Conservation (phyloP, 2,888 invertebrate species). For the Mesorhabditis belari region DNA sequence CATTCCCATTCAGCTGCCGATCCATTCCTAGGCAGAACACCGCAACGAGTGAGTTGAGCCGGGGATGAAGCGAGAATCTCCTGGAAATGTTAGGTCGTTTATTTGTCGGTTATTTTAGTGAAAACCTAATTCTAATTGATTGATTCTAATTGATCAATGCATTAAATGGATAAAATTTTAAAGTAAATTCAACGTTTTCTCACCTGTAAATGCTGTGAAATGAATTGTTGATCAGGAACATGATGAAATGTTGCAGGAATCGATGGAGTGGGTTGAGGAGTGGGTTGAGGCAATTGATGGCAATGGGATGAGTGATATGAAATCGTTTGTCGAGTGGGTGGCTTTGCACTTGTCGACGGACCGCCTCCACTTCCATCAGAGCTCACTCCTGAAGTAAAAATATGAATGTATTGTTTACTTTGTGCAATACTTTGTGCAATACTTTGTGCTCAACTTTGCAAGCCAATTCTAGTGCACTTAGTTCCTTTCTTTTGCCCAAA, state of each 20-base stretch:
- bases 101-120: too few species aligned
- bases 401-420: too few species aligned
- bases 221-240: neutral
- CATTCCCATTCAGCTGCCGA: conserved; percentile 23
- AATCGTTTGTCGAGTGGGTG: too few species aligned
- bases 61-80: conserved; percentile 24
- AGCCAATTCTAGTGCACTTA: too few species aligned
- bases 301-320: too few species aligned
- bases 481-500: too few species aligned
- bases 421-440: too few species aligned
- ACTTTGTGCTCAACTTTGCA: too few species aligned
- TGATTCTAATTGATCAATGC: neutral
- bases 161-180: neutral
- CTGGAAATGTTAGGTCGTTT: conserved; percentile 8
- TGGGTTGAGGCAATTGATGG: too few species aligned
- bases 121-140: neutral
- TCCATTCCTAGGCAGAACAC: neutral
- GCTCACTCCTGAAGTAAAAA: neutral
- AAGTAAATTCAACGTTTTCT: neutral
- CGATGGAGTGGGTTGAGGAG: too few species aligned
- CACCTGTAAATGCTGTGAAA: neutral
- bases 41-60: conserved; percentile 15
- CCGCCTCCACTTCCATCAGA: neutral
- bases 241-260: neutral
- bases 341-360: too few species aligned